Percentiles rank a stretch among this genome's conserved stretches.
phyloP scores from a whole-genome alignment of 2,888 invertebrate genomes.

The Amitus sp. region DNA sequence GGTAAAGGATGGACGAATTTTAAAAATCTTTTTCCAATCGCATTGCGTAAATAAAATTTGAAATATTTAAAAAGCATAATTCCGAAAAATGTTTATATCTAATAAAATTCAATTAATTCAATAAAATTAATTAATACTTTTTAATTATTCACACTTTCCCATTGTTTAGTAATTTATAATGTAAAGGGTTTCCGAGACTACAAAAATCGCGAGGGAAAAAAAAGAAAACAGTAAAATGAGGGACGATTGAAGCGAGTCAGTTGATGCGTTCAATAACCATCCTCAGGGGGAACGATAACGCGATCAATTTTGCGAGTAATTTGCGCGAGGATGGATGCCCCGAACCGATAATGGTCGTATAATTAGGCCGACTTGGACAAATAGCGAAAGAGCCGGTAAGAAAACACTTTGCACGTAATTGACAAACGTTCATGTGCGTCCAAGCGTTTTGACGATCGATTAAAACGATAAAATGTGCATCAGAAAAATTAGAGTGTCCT shows the following conservation, averaged over 20 bases:
- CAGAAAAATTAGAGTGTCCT: neutral
- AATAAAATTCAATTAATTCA: no score
- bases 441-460: slow-evolving; percentile 13
- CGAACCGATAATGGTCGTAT: slow-evolving; percentile 18
- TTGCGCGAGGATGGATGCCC: slow-evolving; percentile 14
- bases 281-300: slow-evolving; percentile 22
- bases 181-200: no score
- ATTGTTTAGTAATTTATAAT: no score
- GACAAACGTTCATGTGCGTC: slow-evolving; percentile 12
- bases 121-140: no score
- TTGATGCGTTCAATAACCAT: neutral
- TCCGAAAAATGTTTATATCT: no score
- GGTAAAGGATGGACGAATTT: no score
- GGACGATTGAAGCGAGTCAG: neutral
- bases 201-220: no score
- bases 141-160: no score
- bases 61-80: no score
- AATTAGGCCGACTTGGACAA: slow-evolving; percentile 15
- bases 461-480: slow-evolving; percentile 15
- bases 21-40: no score
- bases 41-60: no score
- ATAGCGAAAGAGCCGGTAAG: slow-evolving; percentile 11
- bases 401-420: slow-evolving; percentile 19
- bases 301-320: slow-evolving; percentile 25
- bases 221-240: neutral